Evolutionary conservation across 2,888 invertebrate genomes (phyloP), one percentile per base, ranked within the genome.

Genomic region (Drosophila infuscata): DNA sequence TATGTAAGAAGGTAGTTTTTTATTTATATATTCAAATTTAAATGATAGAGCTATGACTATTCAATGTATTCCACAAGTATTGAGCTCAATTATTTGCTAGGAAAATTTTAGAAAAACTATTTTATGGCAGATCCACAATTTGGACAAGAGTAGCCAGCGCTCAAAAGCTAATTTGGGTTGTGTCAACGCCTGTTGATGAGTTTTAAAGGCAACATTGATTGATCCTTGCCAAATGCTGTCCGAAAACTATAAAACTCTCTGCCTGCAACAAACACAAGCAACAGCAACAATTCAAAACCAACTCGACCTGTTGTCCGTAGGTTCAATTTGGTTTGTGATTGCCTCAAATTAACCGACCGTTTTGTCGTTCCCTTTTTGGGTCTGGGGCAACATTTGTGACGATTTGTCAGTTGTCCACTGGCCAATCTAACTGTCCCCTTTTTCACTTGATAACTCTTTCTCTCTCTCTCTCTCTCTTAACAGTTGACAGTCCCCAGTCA

Each of bases 261-360:
- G 43, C 52, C 70, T 49, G 29, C n/a, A 49, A 17, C 17, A 17
- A n/a, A 33, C 8, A 17, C 36, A 17, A 43, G 33, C 8, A 48
- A 17, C 36, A n/a, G 4, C 41, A 41, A 62, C 52, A 33, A 38
- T 29, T 58, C 29, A 48, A 49, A 29, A 30, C 30, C 51, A 17
- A 69, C 20, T 25, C 48, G 54, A 56, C 72, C 59, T 51, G 61
- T 70, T 66, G 76, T 32, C 69, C 52, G 66, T 65, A 53, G 73
- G 71, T 78, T 80, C 83, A 71, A 88, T 85, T 85, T 83, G 80
- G 77, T 73, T 70, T 74, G 71, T 86, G 89, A 86, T 86, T 86
- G 86, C 89, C 87, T 70, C 84, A 87, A 87, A 87, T 87, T 89
- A 87, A 81, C 76, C 82, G 79, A 77, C 56, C 75, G 66, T 76